A percentile compares a stretch with the other conserved stretches of the same genome.
Evolutionary conservation across 2,113 vertebrate genomes (phyloP).

Genomic region (Prochilodus magdalenae): DNA sequence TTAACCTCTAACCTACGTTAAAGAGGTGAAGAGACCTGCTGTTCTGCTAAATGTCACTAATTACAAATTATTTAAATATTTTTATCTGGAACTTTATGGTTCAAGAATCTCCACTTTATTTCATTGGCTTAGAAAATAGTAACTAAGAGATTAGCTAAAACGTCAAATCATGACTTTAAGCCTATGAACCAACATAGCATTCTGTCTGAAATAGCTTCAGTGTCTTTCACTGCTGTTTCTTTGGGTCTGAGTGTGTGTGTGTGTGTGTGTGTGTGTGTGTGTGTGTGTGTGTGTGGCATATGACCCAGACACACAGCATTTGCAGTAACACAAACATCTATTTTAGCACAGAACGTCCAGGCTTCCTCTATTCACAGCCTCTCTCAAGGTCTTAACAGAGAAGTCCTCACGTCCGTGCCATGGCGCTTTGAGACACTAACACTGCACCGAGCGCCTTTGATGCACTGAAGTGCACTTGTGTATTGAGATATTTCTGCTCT

Average conservation of each 20-base stretch:
- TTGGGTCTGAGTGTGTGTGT: neutral
- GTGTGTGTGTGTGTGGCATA: slow-evolving; percentile 22
- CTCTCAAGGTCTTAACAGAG: slow-evolving; percentile 33
- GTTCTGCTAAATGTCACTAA: too few relatives aligned
- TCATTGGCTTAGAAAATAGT: too few relatives aligned
- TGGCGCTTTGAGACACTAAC: neutral
- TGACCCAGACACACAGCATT: slow-evolving; percentile 18
- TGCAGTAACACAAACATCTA: slow-evolving; percentile 30
- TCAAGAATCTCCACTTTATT: too few relatives aligned
- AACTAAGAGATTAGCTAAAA: too few relatives aligned
- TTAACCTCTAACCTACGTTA: too few relatives aligned
- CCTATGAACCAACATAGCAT: too few relatives aligned
- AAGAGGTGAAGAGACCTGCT: too few relatives aligned
- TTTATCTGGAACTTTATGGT: too few relatives aligned
- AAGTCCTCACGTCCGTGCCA: neutral
- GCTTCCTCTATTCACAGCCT: slow-evolving; percentile 23
- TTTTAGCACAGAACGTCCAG: slow-evolving; percentile 36
- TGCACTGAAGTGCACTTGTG: slow-evolving; percentile 6
- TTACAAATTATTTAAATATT: too few relatives aligned
- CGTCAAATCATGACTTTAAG: too few relatives aligned
- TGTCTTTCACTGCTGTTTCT: neutral
- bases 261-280: neutral
- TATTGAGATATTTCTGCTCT: neutral
- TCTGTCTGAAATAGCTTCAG: too few relatives aligned
- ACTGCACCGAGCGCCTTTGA: neutral